phyloP scores from a whole-genome alignment of 2,797 vertebrate species.

The Triplophysa bombifrons region DNA sequence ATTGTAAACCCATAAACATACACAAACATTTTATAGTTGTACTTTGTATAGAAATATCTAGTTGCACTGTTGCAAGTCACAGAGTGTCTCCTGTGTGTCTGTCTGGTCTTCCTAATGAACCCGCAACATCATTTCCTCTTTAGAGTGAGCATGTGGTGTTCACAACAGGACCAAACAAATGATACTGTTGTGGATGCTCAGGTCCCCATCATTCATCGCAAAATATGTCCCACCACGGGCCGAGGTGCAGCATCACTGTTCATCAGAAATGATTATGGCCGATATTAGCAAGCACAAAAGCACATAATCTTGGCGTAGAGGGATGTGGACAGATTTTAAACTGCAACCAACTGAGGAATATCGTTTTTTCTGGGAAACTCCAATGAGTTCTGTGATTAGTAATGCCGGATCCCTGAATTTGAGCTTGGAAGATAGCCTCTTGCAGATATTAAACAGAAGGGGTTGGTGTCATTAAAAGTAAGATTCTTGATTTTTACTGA shows the following conservation, averaged over 20 bases:
- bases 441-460: constrained; percentile 7
- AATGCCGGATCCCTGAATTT: background rate
- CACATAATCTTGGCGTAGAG: background rate
- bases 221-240: constrained; percentile 13
- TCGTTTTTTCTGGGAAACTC: background rate
- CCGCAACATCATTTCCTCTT: constrained; percentile 3
- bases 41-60: background rate
- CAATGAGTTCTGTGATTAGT: background rate
- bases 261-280: constrained; percentile 15
- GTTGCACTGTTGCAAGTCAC: background rate
- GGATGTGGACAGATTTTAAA: background rate
- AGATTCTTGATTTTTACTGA: background rate
- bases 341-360: constrained; percentile 5
- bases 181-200: constrained; percentile 20
- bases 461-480: constrained; percentile 6
- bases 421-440: constrained; percentile 3
- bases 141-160: constrained; percentile 8
- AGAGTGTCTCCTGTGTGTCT: background rate
- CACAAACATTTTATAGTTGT: background rate
- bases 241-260: background rate
- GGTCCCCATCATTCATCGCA: constrained; percentile 14
- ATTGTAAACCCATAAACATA: background rate
- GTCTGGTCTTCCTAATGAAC: background rate
- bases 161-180: constrained; percentile 23
- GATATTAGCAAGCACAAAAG: constrained; percentile 24